These are phyloP conservation scores for Lydus trimaculatus DNA, from an alignment of 2,888 invertebrate species.

Conservation along the genomic window DNA sequence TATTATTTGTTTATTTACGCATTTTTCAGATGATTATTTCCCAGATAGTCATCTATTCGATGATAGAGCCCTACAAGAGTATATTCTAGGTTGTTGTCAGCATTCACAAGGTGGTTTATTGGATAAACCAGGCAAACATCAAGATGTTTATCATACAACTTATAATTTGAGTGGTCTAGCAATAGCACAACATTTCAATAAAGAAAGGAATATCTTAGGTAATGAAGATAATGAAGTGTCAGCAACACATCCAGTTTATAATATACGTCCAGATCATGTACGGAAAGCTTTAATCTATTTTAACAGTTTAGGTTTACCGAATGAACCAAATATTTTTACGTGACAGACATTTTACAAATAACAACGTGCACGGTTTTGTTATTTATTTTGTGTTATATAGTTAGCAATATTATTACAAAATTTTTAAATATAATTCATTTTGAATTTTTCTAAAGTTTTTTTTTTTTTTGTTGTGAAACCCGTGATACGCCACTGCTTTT, in stretches of 20 bases:
- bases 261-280: constrained; percentile 75
- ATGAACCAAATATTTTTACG: constrained; percentile 10
- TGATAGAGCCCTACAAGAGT: constrained; percentile 91
- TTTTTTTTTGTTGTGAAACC: background rate
- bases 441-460: background rate
- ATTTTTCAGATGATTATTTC: constrained; percentile 55
- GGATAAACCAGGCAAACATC: constrained; percentile 93
- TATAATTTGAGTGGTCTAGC: constrained; percentile 95
- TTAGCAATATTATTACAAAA: background rate
- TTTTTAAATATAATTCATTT: background rate
- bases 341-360: constrained; percentile 5
- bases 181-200: constrained; percentile 79
- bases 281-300: constrained; percentile 63
- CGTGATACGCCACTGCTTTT: background rate
- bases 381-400: background rate
- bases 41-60: constrained; percentile 77
- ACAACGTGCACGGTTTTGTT: background rate
- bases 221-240: constrained; percentile 72
- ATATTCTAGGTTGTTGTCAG: constrained; percentile 93
- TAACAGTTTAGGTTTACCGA: constrained; percentile 42
- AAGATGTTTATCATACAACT: constrained; percentile 97
- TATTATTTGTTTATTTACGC: background rate
- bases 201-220: constrained; percentile 69
- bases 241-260: constrained; percentile 83
- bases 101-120: constrained; percentile 85